These are phyloP conservation scores for Meteorus cinctellus DNA, from an alignment of 2,888 invertebrate genomes.

Conservation along the genomic window DNA sequence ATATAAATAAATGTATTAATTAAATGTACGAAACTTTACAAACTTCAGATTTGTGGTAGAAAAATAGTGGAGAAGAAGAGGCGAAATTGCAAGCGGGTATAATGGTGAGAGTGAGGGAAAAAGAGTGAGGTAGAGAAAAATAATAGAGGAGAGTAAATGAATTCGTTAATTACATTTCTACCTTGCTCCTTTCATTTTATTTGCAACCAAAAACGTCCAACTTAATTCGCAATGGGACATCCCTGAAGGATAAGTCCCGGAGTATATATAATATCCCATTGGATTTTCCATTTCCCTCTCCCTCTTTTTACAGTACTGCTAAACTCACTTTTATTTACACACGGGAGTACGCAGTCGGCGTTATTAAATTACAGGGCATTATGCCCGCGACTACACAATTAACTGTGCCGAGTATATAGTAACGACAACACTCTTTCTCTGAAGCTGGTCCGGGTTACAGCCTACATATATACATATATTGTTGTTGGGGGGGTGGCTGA, in stretches of 20 bases:
- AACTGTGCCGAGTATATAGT: conserved; percentile 45
- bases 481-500: conserved; percentile 22
- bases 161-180: conserved; percentile 18
- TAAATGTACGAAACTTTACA: background rate
- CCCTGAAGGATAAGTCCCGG: conserved; percentile 35
- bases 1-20: background rate
- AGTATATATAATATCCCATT: conserved; percentile 30
- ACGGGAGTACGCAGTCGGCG: conserved; percentile 44
- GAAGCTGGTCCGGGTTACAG: background rate
- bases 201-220: conserved; percentile 29
- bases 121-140: background rate
- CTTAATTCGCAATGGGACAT: conserved; percentile 36
- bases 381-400: conserved; percentile 57
- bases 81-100: background rate
- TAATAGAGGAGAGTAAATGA: conserved; percentile 11
- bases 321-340: conserved; percentile 47
- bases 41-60: background rate
- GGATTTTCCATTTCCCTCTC: conserved; percentile 40
- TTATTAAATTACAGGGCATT: conserved; percentile 56
- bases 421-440: conserved; percentile 34
- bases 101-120: background rate
- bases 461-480: background rate
- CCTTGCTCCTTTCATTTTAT: conserved; percentile 21
- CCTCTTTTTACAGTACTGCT: conserved; percentile 17
- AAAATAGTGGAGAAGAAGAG: background rate